phyloP scores from a whole-genome alignment of 2,888 invertebrate species.

The Molorchus minor region DNA sequence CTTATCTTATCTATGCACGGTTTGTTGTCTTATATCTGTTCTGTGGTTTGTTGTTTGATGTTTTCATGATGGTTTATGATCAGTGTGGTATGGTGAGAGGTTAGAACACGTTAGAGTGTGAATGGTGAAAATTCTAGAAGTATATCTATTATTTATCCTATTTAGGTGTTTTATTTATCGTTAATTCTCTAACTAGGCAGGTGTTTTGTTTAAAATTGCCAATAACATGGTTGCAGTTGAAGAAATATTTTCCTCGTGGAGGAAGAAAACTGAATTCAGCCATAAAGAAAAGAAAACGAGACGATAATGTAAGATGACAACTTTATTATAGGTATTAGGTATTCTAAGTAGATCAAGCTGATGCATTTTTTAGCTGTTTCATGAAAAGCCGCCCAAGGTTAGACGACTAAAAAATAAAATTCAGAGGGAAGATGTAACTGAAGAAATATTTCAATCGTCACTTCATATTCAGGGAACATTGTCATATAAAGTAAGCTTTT shows the following conservation, averaged over 20 bases:
- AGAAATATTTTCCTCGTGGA: slow-evolving; percentile 69
- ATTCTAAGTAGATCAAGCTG: neutral
- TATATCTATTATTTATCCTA: too few relatives aligned
- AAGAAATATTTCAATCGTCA: slow-evolving; percentile 39
- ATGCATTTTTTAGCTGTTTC: slow-evolving; percentile 46
- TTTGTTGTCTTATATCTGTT: too few relatives aligned
- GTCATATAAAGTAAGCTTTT: slow-evolving; percentile 39
- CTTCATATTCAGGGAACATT: slow-evolving; percentile 43
- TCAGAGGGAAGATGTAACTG: slow-evolving; percentile 26
- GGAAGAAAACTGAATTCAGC: slow-evolving; percentile 61
- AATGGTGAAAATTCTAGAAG: too few relatives aligned
- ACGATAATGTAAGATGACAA: slow-evolving; percentile 58
- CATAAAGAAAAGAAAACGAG: slow-evolving; percentile 60
- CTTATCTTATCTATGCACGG: too few relatives aligned
- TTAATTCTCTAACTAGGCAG: too few relatives aligned
- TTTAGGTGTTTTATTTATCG: too few relatives aligned
- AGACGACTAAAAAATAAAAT: slow-evolving; percentile 51
- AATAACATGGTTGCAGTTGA: slow-evolving; percentile 41
- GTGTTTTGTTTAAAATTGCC: too few relatives aligned
- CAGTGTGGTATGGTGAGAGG: too few relatives aligned
- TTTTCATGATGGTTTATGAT: too few relatives aligned
- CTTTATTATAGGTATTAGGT: slow-evolving; percentile 4
- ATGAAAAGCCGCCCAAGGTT: slow-evolving; percentile 62
- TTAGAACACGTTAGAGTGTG: too few relatives aligned
- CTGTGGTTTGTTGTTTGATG: too few relatives aligned